phyloP scores from a whole-genome alignment of 2,113 vertebrate genomes.

The Butastur rufipennis region DNA sequence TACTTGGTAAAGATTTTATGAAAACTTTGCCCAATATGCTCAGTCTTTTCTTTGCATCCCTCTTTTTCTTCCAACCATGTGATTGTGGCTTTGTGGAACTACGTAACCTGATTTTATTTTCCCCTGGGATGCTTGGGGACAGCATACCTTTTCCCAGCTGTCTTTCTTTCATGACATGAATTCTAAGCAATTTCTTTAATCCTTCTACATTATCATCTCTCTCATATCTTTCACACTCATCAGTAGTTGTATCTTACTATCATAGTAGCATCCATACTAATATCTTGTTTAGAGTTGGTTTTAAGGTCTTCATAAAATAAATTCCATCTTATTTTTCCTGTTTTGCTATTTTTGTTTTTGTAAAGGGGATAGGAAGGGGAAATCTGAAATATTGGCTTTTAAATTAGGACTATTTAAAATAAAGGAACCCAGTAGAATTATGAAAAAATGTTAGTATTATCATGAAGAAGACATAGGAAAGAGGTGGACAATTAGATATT shows the following conservation, averaged over 20 bases:
- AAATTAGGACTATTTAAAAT: neutral
- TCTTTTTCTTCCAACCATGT: neutral
- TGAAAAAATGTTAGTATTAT: neutral
- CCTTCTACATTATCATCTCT: neutral
- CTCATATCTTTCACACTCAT: neutral
- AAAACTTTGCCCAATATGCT: neutral
- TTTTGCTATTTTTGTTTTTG: neutral
- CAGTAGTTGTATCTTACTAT: neutral
- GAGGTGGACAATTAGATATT: neutral
- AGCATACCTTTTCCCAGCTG: neutral
- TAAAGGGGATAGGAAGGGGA: neutral
- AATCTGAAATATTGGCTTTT: neutral
- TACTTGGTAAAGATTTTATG: neutral
- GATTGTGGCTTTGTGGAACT: neutral
- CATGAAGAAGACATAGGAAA: neutral
- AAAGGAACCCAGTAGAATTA: neutral
- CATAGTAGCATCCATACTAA: neutral
- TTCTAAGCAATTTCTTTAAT: neutral
- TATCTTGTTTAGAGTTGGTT: neutral
- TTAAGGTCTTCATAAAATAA: neutral
- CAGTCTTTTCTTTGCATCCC: neutral
- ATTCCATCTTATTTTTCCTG: neutral
- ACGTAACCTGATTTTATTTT: neutral
- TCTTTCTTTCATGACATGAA: neutral
- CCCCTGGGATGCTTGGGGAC: neutral